Percentiles rank a stretch among this genome's conserved stretches.
These are phyloP conservation scores for Pseudochirops corinnae DNA, from an alignment of 2,797 vertebrate species.

Conservation along the genomic window DNA sequence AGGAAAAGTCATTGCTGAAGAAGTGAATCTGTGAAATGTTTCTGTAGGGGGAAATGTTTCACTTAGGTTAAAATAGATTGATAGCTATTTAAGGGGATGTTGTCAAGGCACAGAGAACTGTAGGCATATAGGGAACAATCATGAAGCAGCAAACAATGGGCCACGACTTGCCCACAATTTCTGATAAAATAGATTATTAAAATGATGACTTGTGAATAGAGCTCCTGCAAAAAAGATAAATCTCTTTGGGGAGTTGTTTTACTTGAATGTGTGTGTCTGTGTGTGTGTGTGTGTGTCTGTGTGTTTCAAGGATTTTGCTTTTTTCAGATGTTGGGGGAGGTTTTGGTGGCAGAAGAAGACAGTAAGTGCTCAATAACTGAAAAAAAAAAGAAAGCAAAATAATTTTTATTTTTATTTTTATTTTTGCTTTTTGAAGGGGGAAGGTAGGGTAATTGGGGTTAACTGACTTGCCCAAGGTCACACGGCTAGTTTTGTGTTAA, in stretches of 20 bases:
- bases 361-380: not conserved
- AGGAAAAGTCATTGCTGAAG: not conserved
- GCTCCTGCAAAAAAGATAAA: not conserved
- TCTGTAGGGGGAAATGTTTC: not conserved
- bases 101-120: not conserved
- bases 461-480: too few relatives aligned
- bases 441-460: too few relatives aligned
- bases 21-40: not conserved
- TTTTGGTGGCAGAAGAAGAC: not conserved
- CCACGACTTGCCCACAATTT: not conserved
- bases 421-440: too few relatives aligned
- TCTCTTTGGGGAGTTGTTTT: not conserved
- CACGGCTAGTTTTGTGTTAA: too few relatives aligned
- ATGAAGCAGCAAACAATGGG: not conserved
- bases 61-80: not conserved
- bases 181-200: not conserved
- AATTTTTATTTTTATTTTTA: too few relatives aligned
- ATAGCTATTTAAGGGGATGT: not conserved
- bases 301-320: not conserved
- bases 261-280: not conserved
- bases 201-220: not conserved
- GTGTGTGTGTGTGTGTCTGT: not conserved
- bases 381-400: not conserved
- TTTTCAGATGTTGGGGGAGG: not conserved
- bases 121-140: not conserved